Conservation (phyloP, 1,140 invertebrate genomes). For the Caenorhabditis inopinata region DNA sequence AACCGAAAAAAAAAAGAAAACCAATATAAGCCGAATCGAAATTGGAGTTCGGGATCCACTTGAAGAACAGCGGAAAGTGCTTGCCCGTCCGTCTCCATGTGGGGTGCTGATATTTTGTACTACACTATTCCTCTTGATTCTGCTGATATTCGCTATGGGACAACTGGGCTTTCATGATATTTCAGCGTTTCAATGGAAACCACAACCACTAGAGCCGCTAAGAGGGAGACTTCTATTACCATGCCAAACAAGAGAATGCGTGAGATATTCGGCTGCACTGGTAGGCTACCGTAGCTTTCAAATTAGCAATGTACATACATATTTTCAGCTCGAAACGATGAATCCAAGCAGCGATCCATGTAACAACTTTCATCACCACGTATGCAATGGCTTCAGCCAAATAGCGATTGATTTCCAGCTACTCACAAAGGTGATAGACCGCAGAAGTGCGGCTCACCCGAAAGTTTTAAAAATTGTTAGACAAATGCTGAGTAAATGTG, state of each 20-base stretch:
- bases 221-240: not conserved
- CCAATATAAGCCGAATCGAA: not conserved
- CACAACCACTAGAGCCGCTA: not conserved
- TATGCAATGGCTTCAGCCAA: not conserved
- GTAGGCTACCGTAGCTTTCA: not conserved
- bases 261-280: not conserved
- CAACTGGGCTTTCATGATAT: not conserved
- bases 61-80: not conserved
- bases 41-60: not conserved
- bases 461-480: not conserved
- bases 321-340: constrained; percentile 1
- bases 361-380: not conserved
- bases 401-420: not conserved
- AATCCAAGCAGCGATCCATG: not conserved
- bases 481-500: not conserved
- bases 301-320: too few relatives aligned
- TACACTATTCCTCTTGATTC: not conserved
- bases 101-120: not conserved
- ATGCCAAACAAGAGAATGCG: not conserved
- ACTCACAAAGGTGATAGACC: not conserved
- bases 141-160: not conserved
- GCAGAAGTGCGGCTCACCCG: not conserved
- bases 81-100: not conserved
- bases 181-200: not conserved
- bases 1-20: not conserved